phyloP scores from a whole-genome alignment of 1,140 invertebrate genomes.

The Cephus cinctus region DNA sequence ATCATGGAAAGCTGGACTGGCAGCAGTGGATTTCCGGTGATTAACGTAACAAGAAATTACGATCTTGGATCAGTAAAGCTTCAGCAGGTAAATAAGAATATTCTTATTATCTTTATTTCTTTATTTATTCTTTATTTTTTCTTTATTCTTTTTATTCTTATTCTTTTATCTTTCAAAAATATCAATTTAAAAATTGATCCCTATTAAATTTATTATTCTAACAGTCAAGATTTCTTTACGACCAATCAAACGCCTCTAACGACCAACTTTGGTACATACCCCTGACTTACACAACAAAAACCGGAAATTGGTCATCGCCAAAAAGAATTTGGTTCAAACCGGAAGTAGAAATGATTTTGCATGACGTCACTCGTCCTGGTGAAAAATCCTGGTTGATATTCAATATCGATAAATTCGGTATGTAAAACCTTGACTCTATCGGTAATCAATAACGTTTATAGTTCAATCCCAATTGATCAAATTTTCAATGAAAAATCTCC shows the following conservation, averaged over 20 bases:
- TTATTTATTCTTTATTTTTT: not conserved
- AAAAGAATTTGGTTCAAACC: constrained; percentile 41
- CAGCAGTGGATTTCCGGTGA: constrained; percentile 66
- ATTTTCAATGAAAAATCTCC: too few species aligned
- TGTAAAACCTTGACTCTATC: too few species aligned
- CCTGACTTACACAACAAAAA: constrained; percentile 51
- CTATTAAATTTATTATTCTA: constrained; percentile 15
- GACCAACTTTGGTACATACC: constrained; percentile 56
- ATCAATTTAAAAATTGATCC: not conserved
- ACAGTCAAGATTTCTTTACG: constrained; percentile 29
- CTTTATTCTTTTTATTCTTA: not conserved
- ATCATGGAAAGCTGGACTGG: constrained; percentile 66
- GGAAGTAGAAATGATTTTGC: constrained; percentile 25
- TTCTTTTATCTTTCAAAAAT: not conserved
- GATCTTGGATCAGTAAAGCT: constrained; percentile 45
- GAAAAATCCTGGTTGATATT: constrained; percentile 57
- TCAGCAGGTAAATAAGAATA: constrained; percentile 54
- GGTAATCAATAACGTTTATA: constrained; percentile 5
- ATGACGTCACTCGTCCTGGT: constrained; percentile 18
- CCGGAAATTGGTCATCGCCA: constrained; percentile 33
- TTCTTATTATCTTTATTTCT: not conserved
- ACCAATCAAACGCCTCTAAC: constrained; percentile 6
- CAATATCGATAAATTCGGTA: constrained; percentile 58
- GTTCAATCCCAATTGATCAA: not conserved
- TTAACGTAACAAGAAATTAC: constrained; percentile 61